These are phyloP conservation scores for Rhamphomyia laevipes DNA, from an alignment of 2,888 invertebrate genomes.

Conservation along the genomic window DNA sequence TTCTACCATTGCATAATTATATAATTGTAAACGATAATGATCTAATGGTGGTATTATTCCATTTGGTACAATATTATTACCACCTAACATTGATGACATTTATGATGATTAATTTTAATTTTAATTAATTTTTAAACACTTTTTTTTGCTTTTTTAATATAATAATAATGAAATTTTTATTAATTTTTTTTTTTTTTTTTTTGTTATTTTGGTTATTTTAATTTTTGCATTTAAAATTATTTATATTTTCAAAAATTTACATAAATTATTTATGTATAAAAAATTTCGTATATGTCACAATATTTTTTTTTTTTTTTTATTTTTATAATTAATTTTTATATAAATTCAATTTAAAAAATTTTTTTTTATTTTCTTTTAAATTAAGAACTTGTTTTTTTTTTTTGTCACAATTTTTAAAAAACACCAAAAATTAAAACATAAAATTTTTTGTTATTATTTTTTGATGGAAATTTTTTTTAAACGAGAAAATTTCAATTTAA, in stretches of 20 bases:
- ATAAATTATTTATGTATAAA: not conserved
- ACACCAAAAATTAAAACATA: too few species aligned
- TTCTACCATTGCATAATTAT: slow-evolving; percentile 80
- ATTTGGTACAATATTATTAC: slow-evolving; percentile 8
- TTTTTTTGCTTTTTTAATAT: not conserved
- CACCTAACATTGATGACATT: slow-evolving; percentile 13
- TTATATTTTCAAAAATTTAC: not conserved
- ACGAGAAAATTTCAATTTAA: too few species aligned
- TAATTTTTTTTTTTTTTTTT: not conserved
- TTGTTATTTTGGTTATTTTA: not conserved
- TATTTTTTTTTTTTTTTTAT: not conserved
- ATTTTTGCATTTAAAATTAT: not conserved
- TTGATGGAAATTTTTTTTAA: too few species aligned
- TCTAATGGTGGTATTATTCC: slow-evolving; percentile 47
- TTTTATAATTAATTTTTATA: too few species aligned
- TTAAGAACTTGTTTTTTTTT: too few species aligned
- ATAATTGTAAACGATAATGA: slow-evolving; percentile 73
- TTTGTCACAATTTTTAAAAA: too few species aligned
- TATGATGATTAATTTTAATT: not conserved
- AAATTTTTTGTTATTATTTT: too few species aligned
- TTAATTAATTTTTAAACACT: not conserved
- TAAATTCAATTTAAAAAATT: too few species aligned
- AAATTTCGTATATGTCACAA: not conserved
- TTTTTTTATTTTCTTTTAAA: not conserved
- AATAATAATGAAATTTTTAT: not conserved